Evolutionary conservation across 2,797 vertebrate genomes (phyloP), one percentile per base, ranked within the genome.

Genomic region (Podarcis siculus): DNA sequence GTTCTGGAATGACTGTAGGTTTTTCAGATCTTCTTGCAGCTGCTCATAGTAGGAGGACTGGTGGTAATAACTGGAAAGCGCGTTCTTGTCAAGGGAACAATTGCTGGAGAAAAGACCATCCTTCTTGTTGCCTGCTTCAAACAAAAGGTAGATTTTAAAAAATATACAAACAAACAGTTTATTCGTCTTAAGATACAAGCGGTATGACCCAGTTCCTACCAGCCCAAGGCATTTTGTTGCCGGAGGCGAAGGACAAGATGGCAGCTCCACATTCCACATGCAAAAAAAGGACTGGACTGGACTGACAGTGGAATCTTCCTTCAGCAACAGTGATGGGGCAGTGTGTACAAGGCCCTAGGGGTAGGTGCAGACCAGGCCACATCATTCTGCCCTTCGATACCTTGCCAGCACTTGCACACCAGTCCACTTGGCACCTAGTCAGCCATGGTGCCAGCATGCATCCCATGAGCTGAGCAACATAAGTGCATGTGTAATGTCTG

Each of bases 1-100:
- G 8, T 35, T 42, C 9, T 69, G 1, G 5, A 25, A 85, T 19
- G 86, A 67, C 45, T 91, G 89, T 30, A 96, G 73, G 5, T 89
- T 87, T n/a, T 93, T 92, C 92, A 97, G 30, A 89, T 97, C 96
- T 32, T 96, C 90, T 4, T 92, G 80, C 67, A 97, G 69, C 1
- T 87, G 77, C 72, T 93, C 87, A 88, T 84, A 95, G 84, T 95
- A 93, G 4, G 87, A 81, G 25, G 97, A 97, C 79, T 96, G 90
- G 5, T 25, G 82, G 82, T 96, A 98, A 25, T 79, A 83, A 58
- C 86, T 37, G 21, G 95, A 95, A 84, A 98, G 37, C 0, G 80
- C 7, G 90, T 93, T 96, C 79, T 94, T 87, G 64, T 67, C 37
- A 0, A 95, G 92, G 55, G 7, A 91, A 90, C 86, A 79, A 19